Conservation (phyloP, 2,888 invertebrate species). For the Noctua fimbriata region DNA sequence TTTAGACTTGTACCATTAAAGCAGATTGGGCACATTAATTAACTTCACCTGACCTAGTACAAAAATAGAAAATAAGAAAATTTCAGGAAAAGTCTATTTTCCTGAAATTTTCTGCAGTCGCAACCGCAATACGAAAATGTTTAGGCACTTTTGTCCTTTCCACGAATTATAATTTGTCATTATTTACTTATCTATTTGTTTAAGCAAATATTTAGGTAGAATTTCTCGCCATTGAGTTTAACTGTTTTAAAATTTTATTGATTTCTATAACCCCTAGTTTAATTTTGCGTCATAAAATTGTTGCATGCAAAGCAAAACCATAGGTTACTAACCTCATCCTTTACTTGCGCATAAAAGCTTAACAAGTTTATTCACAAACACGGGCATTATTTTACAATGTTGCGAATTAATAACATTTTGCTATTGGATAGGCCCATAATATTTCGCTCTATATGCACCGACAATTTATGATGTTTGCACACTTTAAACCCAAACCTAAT, state of each 20-base stretch:
- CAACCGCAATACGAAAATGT: not conserved
- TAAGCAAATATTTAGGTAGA: not conserved
- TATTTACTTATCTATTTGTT: not conserved
- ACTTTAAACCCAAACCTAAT: not conserved
- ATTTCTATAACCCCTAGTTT: not conserved
- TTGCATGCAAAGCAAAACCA: not conserved
- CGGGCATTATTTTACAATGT: slow-evolving; percentile 8
- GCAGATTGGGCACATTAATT: not conserved
- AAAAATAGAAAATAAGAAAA: not conserved
- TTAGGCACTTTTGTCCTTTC: not conserved
- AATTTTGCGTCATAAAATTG: slow-evolving; percentile 1
- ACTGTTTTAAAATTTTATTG: not conserved
- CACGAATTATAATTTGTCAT: not conserved
- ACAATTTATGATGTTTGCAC: not conserved
- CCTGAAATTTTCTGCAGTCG: not conserved
- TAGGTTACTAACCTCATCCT: not conserved
- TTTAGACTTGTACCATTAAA: not conserved
- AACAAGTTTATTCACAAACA: not conserved
- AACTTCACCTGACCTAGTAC: not conserved
- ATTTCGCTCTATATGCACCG: not conserved
- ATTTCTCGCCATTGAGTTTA: not conserved
- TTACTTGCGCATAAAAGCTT: not conserved
- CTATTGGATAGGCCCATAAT: not conserved
- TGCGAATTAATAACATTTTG: slow-evolving; percentile 14
- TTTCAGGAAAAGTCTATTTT: not conserved